These are phyloP conservation scores for Augochlora pura DNA, from an alignment of 1,140 invertebrate genomes.

Conservation along the genomic window DNA sequence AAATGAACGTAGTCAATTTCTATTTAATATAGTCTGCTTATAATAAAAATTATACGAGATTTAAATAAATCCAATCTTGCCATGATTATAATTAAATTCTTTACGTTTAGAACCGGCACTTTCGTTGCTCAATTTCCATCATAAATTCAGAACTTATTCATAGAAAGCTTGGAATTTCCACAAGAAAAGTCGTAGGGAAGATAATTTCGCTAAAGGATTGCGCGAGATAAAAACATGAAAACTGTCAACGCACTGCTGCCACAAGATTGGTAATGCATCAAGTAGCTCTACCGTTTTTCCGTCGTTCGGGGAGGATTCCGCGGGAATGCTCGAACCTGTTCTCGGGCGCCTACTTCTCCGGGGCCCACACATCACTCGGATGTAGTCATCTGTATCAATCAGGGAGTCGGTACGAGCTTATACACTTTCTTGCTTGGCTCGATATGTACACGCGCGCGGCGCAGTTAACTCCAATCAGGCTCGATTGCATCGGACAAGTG, in stretches of 20 bases:
- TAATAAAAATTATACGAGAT: too few relatives aligned
- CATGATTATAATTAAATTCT: too few relatives aligned
- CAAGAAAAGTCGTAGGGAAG: too few relatives aligned
- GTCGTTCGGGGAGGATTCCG: neutral
- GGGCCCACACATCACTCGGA: conserved; percentile 61
- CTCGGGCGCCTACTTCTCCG: conserved; percentile 53
- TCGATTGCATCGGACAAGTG: conserved; percentile 64
- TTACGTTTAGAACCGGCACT: too few relatives aligned
- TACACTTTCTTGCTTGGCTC: conserved; percentile 65
- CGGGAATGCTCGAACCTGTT: conserved; percentile 69
- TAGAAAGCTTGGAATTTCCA: too few relatives aligned
- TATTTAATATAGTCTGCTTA: too few relatives aligned
- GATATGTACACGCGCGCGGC: conserved; percentile 35
- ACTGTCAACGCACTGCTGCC: conserved; percentile 38
- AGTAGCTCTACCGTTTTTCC: conserved; percentile 50
- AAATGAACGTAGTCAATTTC: too few relatives aligned
- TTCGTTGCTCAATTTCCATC: too few relatives aligned
- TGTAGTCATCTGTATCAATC: conserved; percentile 76
- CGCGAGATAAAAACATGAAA: neutral
- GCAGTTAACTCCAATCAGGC: conserved; percentile 69
- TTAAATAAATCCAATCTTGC: too few relatives aligned
- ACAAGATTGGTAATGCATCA: conserved; percentile 24
- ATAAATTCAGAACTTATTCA: too few relatives aligned
- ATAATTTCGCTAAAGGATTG: too few relatives aligned
- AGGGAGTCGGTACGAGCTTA: conserved; percentile 42